Percentiles rank a stretch among this genome's conserved stretches.
Conservation (phyloP, 2,888 invertebrate species). For the Boloria selene region DNA sequence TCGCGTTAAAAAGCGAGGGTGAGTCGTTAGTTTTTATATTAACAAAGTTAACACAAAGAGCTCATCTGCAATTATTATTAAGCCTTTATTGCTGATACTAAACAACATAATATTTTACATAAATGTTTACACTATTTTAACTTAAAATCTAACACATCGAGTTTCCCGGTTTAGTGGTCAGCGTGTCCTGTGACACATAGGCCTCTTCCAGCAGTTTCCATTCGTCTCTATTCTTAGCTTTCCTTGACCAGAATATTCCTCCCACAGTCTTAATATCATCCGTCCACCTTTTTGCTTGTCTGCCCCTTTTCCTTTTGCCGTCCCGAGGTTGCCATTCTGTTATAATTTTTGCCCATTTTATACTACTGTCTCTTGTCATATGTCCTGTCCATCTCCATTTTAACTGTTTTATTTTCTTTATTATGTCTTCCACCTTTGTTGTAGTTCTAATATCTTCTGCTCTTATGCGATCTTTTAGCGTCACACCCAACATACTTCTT, state of each 20-base stretch:
- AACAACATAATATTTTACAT: too few species aligned
- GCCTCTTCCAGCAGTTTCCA: background rate
- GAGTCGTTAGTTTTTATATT: background rate
- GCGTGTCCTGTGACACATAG: background rate
- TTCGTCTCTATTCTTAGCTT: background rate
- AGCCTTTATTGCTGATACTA: too few species aligned
- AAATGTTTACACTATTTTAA: too few species aligned
- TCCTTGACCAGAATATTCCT: background rate
- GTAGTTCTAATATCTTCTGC: too few species aligned
- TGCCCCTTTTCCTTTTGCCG: background rate
- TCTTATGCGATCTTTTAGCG: too few species aligned
- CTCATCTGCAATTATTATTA: background rate
- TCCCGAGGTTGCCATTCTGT: constrained; percentile 18
- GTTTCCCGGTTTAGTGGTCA: background rate
- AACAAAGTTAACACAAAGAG: background rate
- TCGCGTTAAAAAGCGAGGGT: too few species aligned
- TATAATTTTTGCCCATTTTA: constrained; percentile 4
- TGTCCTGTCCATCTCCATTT: constrained; percentile 2
- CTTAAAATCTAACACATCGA: too few species aligned
- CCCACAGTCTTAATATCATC: background rate
- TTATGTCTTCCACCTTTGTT: too few species aligned
- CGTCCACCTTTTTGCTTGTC: constrained; percentile 3
- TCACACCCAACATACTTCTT: too few species aligned
- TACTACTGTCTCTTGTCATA: constrained; percentile 13
- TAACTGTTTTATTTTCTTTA: too few species aligned